Evolutionary conservation across 2,113 vertebrate species (phyloP).

Genomic region (Coracopsis vasa): DNA sequence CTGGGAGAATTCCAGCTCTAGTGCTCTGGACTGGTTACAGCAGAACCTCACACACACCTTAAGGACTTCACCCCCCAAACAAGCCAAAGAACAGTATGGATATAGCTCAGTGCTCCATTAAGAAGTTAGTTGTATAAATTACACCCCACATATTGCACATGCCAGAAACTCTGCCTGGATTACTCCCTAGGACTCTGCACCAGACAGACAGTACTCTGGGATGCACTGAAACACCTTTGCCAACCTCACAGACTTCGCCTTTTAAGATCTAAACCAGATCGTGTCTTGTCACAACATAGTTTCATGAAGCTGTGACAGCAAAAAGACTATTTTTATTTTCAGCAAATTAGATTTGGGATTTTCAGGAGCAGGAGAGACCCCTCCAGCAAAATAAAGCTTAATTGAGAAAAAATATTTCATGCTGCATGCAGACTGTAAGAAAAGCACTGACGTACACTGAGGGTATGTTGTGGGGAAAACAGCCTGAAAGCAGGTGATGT

Average conservation of each 20-base stretch:
- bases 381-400: slow-evolving; percentile 16
- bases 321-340: background rate
- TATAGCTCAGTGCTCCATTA: background rate
- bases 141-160: background rate
- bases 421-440: background rate
- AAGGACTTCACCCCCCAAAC: background rate
- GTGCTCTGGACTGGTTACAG: background rate
- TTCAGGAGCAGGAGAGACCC: background rate
- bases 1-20: background rate
- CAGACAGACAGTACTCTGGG: background rate
- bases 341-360: background rate
- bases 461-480: background rate
- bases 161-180: background rate
- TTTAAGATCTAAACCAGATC: background rate
- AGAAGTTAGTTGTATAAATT: background rate
- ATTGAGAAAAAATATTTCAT: background rate
- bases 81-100: background rate
- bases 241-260: background rate
- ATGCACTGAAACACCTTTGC: background rate
- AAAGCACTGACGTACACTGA: background rate
- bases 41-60: background rate
- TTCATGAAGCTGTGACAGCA: background rate
- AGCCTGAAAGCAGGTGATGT: background rate
- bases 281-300: background rate
- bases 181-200: background rate